These are phyloP conservation scores for Mustela erminea DNA, from an alignment of 2,797 vertebrate genomes.

Conservation along the genomic window DNA sequence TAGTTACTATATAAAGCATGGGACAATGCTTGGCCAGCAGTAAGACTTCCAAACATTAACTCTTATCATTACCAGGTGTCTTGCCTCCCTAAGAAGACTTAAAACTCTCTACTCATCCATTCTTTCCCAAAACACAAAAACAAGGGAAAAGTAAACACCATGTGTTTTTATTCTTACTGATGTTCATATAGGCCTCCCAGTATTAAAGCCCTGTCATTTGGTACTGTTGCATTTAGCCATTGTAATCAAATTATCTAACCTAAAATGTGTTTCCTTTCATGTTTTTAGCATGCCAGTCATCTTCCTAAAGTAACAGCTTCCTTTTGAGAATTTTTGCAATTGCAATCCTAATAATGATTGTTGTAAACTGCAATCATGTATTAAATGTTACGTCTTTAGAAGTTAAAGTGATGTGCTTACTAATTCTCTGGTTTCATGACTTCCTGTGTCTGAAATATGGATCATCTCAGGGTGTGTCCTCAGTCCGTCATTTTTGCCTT, in stretches of 20 bases:
- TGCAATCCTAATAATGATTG: background rate
- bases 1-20: background rate
- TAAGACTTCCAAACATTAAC: background rate
- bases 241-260: background rate
- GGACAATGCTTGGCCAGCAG: background rate
- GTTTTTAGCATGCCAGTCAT: background rate
- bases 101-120: background rate
- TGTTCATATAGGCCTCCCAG: background rate
- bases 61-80: background rate
- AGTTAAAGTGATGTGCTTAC: background rate
- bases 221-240: background rate
- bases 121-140: conserved; percentile 47
- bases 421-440: background rate
- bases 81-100: background rate
- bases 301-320: conserved; percentile 41
- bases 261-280: background rate
- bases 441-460: background rate
- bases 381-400: conserved; percentile 34
- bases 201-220: background rate
- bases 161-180: background rate
- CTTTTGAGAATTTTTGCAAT: conserved; percentile 32
- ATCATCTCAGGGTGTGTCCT: background rate
- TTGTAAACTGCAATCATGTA: background rate
- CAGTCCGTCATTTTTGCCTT: background rate
- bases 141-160: background rate